A percentile compares a stretch with the other conserved stretches of the same genome.
Conservation (phyloP, 2,888 invertebrate genomes). For the Polyommatus iphigenia region DNA sequence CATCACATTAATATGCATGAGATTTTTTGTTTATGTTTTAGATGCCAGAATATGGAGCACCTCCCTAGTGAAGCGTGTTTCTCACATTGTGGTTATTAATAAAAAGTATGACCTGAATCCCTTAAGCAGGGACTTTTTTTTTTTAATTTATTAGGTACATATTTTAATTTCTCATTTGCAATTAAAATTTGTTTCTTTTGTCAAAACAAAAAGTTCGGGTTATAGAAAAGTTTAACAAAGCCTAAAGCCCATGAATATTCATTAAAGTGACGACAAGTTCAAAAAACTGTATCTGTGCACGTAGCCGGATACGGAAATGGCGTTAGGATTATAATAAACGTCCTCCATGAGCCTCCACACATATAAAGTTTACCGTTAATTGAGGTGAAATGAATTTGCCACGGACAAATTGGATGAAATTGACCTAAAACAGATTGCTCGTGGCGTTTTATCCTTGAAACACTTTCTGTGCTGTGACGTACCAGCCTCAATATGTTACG, state of each 20-base stretch:
- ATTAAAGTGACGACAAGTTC: background rate
- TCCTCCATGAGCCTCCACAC: constrained; percentile 1
- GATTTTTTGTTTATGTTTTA: constrained; percentile 19
- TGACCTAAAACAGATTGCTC: constrained; percentile 27
- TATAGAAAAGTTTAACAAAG: background rate
- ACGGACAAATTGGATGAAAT: constrained; percentile 27
- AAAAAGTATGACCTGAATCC: constrained; percentile 1
- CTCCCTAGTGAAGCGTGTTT: constrained; percentile 18
- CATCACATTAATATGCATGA: constrained; percentile 22
- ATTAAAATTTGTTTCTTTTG: background rate
- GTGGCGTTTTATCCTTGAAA: constrained; percentile 27
- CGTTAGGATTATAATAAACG: constrained; percentile 10
- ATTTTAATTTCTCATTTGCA: background rate
- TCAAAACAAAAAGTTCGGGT: background rate
- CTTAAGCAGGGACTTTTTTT: background rate
- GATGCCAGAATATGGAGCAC: constrained; percentile 1
- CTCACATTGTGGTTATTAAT: background rate
- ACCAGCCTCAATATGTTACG: constrained; percentile 8
- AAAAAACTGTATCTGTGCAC: background rate
- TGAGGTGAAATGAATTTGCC: constrained; percentile 21
- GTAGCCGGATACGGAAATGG: constrained; percentile 3
- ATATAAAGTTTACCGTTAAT: constrained; percentile 14
- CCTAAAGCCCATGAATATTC: background rate
- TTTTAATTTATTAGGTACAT: background rate
- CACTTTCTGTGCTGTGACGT: constrained; percentile 7